Percentiles rank a stretch among this genome's conserved stretches.
phyloP scores from a whole-genome alignment of 2,113 vertebrate genomes.

The Pimephales promelas region DNA sequence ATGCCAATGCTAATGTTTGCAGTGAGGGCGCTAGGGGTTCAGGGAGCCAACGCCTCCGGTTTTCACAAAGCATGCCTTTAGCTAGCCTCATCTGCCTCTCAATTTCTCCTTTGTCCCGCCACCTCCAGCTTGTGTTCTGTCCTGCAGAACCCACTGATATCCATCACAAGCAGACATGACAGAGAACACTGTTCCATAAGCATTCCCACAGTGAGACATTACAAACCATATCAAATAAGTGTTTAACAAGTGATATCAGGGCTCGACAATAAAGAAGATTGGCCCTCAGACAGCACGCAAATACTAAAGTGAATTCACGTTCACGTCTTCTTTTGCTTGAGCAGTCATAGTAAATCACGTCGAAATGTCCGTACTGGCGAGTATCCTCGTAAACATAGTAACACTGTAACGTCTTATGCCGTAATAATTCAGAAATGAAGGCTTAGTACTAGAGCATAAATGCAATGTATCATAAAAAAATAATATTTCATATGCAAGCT shows the following conservation, averaged over 20 bases:
- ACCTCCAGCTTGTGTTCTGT: conserved; percentile 37
- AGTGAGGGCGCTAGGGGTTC: not conserved
- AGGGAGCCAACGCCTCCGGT: conserved; percentile 29
- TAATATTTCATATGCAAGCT: no score
- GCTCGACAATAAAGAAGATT: no score
- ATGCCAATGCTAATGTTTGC: conserved; percentile 55
- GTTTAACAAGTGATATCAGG: not conserved
- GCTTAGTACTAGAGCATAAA: no score
- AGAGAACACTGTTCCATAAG: conserved; percentile 8
- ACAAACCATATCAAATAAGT: not conserved
- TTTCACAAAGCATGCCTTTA: conserved; percentile 43
- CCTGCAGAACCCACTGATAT: conserved; percentile 10
- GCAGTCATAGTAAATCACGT: no score
- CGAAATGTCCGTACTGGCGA: no score
- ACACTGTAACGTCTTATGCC: no score
- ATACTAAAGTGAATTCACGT: no score
- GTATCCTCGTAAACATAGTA: no score
- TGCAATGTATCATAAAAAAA: no score
- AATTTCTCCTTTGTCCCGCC: conserved; percentile 48
- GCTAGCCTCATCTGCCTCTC: conserved; percentile 40
- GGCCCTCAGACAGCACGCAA: no score
- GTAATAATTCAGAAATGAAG: no score
- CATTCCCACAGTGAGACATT: not conserved
- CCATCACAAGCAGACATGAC: conserved; percentile 8
- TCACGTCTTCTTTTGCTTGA: no score